Percentiles rank a stretch among this genome's conserved stretches.
These are phyloP conservation scores for Sarcophaga bullata DNA, from an alignment of 1,140 invertebrate genomes.

Conservation along the genomic window DNA sequence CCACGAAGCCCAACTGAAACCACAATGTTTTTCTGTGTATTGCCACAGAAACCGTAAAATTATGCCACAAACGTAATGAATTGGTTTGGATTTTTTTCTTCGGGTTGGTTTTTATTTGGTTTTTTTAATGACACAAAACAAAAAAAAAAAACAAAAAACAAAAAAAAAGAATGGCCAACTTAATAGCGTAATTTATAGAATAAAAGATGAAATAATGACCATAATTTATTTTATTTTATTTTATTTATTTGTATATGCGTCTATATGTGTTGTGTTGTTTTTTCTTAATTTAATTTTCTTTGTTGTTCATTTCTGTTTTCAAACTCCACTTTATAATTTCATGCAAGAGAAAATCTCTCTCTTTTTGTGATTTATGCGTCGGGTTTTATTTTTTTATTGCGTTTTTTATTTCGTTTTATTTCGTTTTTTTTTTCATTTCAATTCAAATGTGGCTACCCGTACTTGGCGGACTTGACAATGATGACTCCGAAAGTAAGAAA, in stretches of 20 bases:
- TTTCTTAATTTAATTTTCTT: not conserved
- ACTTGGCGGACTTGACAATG: too few species aligned
- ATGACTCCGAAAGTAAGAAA: too few species aligned
- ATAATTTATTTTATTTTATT: conserved; percentile 14
- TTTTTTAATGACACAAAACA: too few species aligned
- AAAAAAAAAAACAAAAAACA: too few species aligned
- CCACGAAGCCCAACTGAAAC: too few species aligned
- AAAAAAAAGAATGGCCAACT: not conserved
- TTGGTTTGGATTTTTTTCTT: too few species aligned
- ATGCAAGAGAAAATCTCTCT: conserved; percentile 17
- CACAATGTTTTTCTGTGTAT: too few species aligned
- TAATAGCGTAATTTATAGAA: conserved; percentile 13
- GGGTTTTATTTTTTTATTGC: not conserved
- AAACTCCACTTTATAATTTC: not conserved
- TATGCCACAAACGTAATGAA: too few species aligned
- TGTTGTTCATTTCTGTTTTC: not conserved
- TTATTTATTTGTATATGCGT: not conserved
- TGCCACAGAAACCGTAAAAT: too few species aligned
- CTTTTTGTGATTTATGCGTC: not conserved
- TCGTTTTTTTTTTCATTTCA: not conserved
- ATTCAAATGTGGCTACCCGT: not conserved
- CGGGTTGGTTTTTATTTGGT: too few species aligned
- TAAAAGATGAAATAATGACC: conserved; percentile 15
- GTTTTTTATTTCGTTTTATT: not conserved
- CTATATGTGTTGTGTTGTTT: not conserved